phyloP scores from a whole-genome alignment of 2,113 vertebrate genomes.

The Rhabdornis inornatus region DNA sequence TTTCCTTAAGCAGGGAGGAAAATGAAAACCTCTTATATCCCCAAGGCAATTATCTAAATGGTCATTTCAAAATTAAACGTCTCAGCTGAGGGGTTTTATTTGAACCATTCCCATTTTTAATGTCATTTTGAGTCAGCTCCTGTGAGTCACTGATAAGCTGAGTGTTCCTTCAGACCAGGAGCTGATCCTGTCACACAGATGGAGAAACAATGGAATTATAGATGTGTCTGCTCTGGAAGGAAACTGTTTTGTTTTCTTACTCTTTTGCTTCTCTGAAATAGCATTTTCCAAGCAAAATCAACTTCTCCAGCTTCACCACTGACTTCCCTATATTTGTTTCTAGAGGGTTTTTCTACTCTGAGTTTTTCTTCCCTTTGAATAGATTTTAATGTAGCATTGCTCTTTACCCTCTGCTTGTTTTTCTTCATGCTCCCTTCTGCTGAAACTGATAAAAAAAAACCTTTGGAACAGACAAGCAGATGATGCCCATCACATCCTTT shows the following conservation, averaged over 20 bases:
- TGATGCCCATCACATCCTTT: not conserved
- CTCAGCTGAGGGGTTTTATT: not conserved
- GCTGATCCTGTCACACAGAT: not conserved
- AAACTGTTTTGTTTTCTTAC: not conserved
- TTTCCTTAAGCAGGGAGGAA: not conserved
- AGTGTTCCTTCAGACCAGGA: not conserved
- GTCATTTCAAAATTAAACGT: not conserved
- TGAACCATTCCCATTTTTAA: not conserved
- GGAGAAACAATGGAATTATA: not conserved
- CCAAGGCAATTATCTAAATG: not conserved
- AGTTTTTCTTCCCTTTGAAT: not conserved
- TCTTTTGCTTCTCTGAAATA: not conserved
- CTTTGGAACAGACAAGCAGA: not conserved
- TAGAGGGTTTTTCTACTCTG: not conserved
- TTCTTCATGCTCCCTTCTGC: not conserved
- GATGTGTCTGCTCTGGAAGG: not conserved
- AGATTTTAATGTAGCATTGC: not conserved
- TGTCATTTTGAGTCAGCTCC: not conserved
- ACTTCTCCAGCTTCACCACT: not conserved
- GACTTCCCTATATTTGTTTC: not conserved
- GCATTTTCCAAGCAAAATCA: not conserved
- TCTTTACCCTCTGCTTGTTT: not conserved
- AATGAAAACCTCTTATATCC: not conserved
- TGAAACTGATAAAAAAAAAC: not conserved
- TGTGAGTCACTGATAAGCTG: not conserved